phyloP scores from a whole-genome alignment of 1,140 invertebrate genomes.

The Ostrea denselamellosa region DNA sequence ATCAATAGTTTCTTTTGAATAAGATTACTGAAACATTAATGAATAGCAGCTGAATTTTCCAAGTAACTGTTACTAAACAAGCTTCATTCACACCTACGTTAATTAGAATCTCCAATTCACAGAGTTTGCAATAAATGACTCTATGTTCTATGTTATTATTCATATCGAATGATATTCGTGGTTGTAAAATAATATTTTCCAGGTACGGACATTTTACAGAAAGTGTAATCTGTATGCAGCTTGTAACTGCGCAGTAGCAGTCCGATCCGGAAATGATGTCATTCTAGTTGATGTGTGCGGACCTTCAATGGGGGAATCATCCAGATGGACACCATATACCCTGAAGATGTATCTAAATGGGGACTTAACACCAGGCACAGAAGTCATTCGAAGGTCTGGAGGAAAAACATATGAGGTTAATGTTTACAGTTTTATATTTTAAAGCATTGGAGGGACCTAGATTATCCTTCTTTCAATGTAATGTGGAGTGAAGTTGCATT shows the following conservation, averaged over 20 bases:
- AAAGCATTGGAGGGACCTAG: neutral
- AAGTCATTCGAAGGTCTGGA: slow-evolving; percentile 53
- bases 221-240: slow-evolving; percentile 62
- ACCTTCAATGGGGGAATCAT: slow-evolving; percentile 39
- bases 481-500: too few species aligned
- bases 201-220: slow-evolving; percentile 53
- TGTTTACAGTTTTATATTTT: neutral
- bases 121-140: too few species aligned
- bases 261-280: slow-evolving; percentile 71
- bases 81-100: too few species aligned
- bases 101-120: too few species aligned
- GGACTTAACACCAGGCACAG: slow-evolving; percentile 66
- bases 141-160: too few species aligned
- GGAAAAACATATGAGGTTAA: slow-evolving; percentile 58
- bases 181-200: neutral
- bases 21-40: too few species aligned
- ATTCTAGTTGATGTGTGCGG: slow-evolving; percentile 70
- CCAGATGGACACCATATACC: slow-evolving; percentile 43
- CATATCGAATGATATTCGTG: neutral
- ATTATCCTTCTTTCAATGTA: neutral
- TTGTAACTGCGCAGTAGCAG: slow-evolving; percentile 72
- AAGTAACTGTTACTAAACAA: too few species aligned
- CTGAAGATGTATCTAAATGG: slow-evolving; percentile 64
- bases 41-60: too few species aligned
- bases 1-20: too few species aligned